Percentiles rank a stretch among this genome's conserved stretches.
These are phyloP conservation scores for Cichlasoma orientale DNA, from an alignment of 2,797 vertebrate species.

Conservation along the genomic window DNA sequence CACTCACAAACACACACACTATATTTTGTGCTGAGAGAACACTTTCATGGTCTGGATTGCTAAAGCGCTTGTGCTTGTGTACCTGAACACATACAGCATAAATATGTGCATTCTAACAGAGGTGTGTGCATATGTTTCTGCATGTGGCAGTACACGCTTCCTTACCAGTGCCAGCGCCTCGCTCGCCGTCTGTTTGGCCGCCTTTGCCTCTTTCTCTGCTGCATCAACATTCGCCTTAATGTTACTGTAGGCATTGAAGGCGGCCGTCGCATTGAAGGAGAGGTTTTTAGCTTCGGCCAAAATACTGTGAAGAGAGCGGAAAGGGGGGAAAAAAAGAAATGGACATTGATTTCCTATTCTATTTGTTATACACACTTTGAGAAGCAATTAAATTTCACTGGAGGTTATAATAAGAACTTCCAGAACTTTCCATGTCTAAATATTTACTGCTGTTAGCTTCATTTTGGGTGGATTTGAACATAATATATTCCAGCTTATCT, in stretches of 20 bases:
- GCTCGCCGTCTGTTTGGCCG: slow-evolving; percentile 85
- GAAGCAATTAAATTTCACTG: neutral
- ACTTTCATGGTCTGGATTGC: slow-evolving; percentile 11
- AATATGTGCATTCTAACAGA: neutral
- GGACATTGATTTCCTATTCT: neutral
- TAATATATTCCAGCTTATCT: neutral
- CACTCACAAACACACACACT: neutral
- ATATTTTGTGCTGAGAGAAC: slow-evolving; percentile 19
- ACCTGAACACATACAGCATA: neutral
- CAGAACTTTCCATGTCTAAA: neutral
- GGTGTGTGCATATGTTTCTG: neutral
- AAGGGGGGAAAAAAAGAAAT: neutral
- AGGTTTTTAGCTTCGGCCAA: slow-evolving; percentile 94
- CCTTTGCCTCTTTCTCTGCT: slow-evolving; percentile 89
- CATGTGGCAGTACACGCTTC: neutral
- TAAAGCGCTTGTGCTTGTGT: neutral
- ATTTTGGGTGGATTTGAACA: neutral
- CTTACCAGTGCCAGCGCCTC: slow-evolving; percentile 90
- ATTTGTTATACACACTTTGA: neutral
- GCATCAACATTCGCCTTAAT: slow-evolving; percentile 91
- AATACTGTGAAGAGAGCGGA: slow-evolving; percentile 82
- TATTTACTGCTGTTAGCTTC: neutral
- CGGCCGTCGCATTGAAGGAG: slow-evolving; percentile 96
- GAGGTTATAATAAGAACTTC: neutral
- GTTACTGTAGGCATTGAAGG: slow-evolving; percentile 95